Conservation (phyloP, 2,888 invertebrate species). For the Urechis unicinctus region DNA sequence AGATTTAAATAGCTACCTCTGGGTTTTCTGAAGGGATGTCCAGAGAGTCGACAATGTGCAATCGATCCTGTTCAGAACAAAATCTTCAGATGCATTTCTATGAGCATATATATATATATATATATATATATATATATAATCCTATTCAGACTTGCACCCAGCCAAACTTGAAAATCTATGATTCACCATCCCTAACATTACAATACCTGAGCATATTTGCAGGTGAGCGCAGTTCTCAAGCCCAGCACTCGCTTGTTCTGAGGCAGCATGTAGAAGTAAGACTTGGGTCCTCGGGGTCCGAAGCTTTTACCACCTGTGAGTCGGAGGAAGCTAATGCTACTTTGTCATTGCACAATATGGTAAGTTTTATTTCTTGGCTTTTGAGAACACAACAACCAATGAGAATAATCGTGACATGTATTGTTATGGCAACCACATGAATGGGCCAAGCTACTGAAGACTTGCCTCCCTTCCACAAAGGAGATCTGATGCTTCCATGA, state of each 20-base stretch:
- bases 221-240: slow-evolving; percentile 73
- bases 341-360: background rate
- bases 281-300: slow-evolving; percentile 84
- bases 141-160: too few relatives aligned
- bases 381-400: background rate
- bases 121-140: too few relatives aligned
- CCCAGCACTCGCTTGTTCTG: slow-evolving; percentile 71
- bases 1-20: slow-evolving; percentile 33
- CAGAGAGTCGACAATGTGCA: slow-evolving; percentile 80
- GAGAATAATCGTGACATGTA: too few relatives aligned
- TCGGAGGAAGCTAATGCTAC: slow-evolving; percentile 5
- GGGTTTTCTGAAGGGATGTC: slow-evolving; percentile 79
- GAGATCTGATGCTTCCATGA: slow-evolving; percentile 87
- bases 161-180: too few relatives aligned
- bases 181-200: too few relatives aligned
- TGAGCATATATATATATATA: too few relatives aligned
- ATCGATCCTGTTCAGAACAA: slow-evolving; percentile 84
- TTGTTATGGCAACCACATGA: too few relatives aligned
- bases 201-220: slow-evolving; percentile 73
- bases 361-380: background rate
- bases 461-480: slow-evolving; percentile 60
- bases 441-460: too few relatives aligned
- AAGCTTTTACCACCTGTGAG: slow-evolving; percentile 68
- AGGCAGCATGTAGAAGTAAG: slow-evolving; percentile 90
- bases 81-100: too few relatives aligned